Evolutionary conservation across 2,888 invertebrate species (phyloP).

Genomic region (Ophion obscuratus): DNA sequence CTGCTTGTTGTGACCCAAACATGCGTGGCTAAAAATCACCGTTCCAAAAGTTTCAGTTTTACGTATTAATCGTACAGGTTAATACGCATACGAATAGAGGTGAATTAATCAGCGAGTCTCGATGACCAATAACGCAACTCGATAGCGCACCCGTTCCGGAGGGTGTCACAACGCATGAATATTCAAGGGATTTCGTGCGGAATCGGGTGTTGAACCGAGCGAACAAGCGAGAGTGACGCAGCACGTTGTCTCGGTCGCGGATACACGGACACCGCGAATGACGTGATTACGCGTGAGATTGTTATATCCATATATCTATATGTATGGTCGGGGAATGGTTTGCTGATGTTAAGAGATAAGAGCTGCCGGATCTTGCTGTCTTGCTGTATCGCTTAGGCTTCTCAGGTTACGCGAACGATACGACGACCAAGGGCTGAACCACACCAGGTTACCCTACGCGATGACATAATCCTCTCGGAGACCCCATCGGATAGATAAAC

Average conservation of each 20-base stretch:
- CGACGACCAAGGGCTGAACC: slow-evolving; percentile 43
- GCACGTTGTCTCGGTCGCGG: slow-evolving; percentile 24
- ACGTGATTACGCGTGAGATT: slow-evolving; percentile 23
- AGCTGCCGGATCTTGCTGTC: slow-evolving; percentile 66
- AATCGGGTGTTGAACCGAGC: slow-evolving; percentile 37
- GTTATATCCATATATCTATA: neutral
- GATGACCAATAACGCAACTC: slow-evolving; percentile 50
- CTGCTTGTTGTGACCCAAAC: neutral
- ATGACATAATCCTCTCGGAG: slow-evolving; percentile 75
- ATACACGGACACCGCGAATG: slow-evolving; percentile 11
- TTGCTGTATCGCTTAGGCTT: slow-evolving; percentile 71
- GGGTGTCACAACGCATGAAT: slow-evolving; percentile 73
- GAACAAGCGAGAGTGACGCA: slow-evolving; percentile 39
- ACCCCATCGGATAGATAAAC: slow-evolving; percentile 76
- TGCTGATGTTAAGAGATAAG: slow-evolving; percentile 72
- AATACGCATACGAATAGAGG: slow-evolving; percentile 42
- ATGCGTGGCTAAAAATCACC: neutral
- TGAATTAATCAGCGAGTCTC: slow-evolving; percentile 38
- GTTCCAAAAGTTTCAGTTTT: neutral
- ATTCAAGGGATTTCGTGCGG: slow-evolving; percentile 73
- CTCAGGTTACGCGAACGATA: slow-evolving; percentile 70
- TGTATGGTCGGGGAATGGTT: slow-evolving; percentile 8
- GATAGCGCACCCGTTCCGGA: slow-evolving; percentile 49
- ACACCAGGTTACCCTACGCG: slow-evolving; percentile 11
- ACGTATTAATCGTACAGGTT: slow-evolving; percentile 4